These are phyloP conservation scores for Odontamblyopus rebecca DNA, from an alignment of 2,797 vertebrate genomes.

Conservation along the genomic window DNA sequence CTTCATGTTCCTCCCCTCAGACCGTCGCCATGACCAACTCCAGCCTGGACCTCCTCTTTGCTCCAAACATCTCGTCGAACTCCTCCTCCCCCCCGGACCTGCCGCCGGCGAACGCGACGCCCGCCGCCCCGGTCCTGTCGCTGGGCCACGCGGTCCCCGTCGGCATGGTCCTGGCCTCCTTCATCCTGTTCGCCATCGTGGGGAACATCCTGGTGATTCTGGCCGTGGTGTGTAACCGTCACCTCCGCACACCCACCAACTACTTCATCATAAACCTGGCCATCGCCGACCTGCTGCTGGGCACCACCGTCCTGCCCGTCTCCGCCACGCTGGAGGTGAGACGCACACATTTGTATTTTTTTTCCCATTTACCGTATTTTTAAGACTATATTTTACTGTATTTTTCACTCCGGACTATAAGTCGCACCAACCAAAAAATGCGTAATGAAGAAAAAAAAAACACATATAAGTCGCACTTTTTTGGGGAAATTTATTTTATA, in stretches of 20 bases:
- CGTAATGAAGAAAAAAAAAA: no score
- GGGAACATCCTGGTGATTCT: constrained; percentile 94
- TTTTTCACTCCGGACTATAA: no score
- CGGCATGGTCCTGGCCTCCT: constrained; percentile 88
- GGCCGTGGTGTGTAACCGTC: constrained; percentile 91
- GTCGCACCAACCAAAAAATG: no score
- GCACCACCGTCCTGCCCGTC: constrained; percentile 91
- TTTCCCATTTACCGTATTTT: no score
- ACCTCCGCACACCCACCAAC: constrained; percentile 92
- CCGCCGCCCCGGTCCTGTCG: constrained; percentile 67
- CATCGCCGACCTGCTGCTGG: constrained; percentile 91
- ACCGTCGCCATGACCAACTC: constrained; percentile 78
- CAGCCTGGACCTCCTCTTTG: constrained; percentile 54
- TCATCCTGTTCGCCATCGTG: constrained; percentile 91
- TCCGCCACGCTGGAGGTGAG: constrained; percentile 88
- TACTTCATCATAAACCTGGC: constrained; percentile 95
- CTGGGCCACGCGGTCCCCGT: constrained; percentile 84
- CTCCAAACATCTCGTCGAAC: constrained; percentile 61
- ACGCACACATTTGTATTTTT: no score
- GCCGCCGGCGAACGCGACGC: constrained; percentile 23
- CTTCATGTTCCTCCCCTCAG: background rate
- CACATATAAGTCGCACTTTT: no score
- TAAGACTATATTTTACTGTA: no score
- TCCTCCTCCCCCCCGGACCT: constrained; percentile 38
- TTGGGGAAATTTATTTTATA: no score